Percentiles rank a stretch among this genome's conserved stretches.
These are phyloP conservation scores for Pedionomus torquatus DNA, from an alignment of 2,113 vertebrate genomes.

Conservation along the genomic window DNA sequence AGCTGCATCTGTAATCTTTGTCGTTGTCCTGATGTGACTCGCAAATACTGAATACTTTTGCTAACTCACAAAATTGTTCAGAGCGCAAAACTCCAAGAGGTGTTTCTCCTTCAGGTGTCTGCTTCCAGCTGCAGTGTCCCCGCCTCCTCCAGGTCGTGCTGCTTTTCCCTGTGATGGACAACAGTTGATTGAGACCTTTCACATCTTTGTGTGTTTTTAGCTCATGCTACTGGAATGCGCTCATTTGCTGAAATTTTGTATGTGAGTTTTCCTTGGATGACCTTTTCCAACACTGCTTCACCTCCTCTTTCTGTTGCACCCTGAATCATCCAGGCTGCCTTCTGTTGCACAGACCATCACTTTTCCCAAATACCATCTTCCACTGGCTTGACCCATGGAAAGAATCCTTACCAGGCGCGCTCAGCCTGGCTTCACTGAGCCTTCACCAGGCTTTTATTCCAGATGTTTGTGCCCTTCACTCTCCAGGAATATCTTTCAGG, in stretches of 20 bases:
- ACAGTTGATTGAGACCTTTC: neutral
- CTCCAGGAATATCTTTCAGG: neutral
- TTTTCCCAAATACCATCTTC: neutral
- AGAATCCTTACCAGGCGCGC: neutral
- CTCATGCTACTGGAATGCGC: fast-evolving
- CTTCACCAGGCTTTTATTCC: neutral
- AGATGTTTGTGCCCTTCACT: neutral
- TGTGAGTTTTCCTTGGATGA: neutral
- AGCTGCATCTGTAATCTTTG: neutral
- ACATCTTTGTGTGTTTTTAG: neutral
- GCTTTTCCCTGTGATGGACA: fast-evolving
- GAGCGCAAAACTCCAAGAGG: neutral
- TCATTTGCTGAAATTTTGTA: neutral
- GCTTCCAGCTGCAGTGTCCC: neutral
- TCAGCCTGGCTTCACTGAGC: neutral
- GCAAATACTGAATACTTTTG: fast-evolving
- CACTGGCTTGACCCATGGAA: neutral
- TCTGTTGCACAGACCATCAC: neutral
- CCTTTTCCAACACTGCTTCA: neutral
- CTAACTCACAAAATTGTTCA: neutral
- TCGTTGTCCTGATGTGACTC: conserved; percentile 22
- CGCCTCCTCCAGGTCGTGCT: neutral
- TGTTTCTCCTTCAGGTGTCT: neutral
- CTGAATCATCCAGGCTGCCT: neutral
- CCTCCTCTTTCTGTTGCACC: neutral